Conservation (phyloP, 2,797 vertebrate species). For the Meda fulgida region DNA sequence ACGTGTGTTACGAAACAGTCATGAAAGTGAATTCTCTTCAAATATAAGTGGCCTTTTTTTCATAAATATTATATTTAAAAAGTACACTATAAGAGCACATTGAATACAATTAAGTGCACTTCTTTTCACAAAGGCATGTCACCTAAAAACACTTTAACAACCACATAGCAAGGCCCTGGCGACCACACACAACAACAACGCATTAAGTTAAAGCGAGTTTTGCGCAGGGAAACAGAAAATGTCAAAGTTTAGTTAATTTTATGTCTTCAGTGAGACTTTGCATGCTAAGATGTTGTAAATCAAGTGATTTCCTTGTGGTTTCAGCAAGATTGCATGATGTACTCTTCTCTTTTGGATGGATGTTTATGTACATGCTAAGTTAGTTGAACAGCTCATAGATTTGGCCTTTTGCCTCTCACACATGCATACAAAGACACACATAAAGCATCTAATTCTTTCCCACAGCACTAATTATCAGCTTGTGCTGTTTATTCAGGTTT, state of each 20-base stretch:
- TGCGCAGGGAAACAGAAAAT: neutral
- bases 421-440: neutral
- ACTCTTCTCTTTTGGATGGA: neutral
- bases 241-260: slow-evolving; percentile 34
- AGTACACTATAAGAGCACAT: neutral
- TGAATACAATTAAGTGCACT: neutral
- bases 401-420: slow-evolving; percentile 1
- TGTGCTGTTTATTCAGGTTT: slow-evolving; percentile 45
- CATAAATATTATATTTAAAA: neutral
- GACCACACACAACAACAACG: neutral
- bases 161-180: neutral
- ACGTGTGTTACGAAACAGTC: neutral
- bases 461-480: neutral
- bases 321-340: slow-evolving; percentile 8
- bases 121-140: neutral
- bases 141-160: neutral
- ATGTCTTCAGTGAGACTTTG: slow-evolving; percentile 28
- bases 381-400: neutral
- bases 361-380: neutral
- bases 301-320: slow-evolving; percentile 20
- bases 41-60: neutral
- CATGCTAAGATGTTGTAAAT: slow-evolving; percentile 18
- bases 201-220: neutral
- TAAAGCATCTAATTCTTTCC: neutral
- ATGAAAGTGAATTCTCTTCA: neutral